A percentile compares a stretch with the other conserved stretches of the same genome.
These are phyloP conservation scores for Gadopsis marmoratus DNA, from an alignment of 2,797 vertebrate species.

Conservation along the genomic window DNA sequence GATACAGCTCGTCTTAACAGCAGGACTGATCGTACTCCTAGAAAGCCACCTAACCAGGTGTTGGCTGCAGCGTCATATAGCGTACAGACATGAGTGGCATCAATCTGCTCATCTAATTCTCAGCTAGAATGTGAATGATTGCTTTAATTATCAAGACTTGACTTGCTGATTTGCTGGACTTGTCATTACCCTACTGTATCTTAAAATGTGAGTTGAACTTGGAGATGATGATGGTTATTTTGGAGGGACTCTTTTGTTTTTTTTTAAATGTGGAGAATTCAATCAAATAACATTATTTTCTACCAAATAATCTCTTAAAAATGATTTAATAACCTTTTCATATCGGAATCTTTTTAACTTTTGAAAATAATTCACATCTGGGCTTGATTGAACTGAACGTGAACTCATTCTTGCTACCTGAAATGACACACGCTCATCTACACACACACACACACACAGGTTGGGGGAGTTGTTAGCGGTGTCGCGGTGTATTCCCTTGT, in stretches of 20 bases:
- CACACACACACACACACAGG: constrained; percentile 29
- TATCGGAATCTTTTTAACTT: neutral
- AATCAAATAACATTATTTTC: neutral
- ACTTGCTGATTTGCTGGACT: neutral
- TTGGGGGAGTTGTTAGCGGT: constrained; percentile 56
- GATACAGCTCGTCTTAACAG: constrained; percentile 52
- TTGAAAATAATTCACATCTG: neutral
- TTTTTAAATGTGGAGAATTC: neutral
- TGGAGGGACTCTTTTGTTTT: neutral
- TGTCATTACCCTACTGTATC: neutral
- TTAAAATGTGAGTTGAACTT: constrained; percentile 5
- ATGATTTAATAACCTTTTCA: neutral
- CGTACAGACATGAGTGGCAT: too few species aligned
- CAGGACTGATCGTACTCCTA: constrained; percentile 67
- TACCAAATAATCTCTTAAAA: neutral
- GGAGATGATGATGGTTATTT: neutral
- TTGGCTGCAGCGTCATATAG: too few species aligned
- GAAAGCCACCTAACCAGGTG: constrained; percentile 60
- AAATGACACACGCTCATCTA: constrained; percentile 27
- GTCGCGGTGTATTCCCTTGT: constrained; percentile 54
- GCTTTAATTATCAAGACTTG: neutral
- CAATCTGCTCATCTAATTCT: too few species aligned
- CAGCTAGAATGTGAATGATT: neutral
- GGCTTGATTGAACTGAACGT: constrained; percentile 5
- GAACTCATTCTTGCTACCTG: constrained; percentile 47